Conservation (phyloP, 2,113 vertebrate species). For the Ondatra zibethicus region DNA sequence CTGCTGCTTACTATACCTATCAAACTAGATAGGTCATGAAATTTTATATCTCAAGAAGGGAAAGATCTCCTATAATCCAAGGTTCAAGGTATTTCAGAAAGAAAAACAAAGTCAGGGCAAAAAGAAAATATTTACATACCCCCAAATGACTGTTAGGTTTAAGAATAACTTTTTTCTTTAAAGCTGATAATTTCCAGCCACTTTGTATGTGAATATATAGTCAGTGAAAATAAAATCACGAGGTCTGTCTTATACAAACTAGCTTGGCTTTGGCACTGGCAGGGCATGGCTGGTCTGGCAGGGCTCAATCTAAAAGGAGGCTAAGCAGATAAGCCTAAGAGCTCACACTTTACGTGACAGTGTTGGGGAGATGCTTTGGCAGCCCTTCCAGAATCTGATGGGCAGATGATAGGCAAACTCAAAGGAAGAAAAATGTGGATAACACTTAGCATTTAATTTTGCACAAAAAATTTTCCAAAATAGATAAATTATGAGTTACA, state of each 20-base stretch:
- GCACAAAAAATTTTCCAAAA: neutral
- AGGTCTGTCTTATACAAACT: constrained; percentile 4
- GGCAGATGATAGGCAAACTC: neutral
- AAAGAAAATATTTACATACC: constrained; percentile 4
- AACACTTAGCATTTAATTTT: neutral
- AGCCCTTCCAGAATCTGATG: constrained; percentile 14
- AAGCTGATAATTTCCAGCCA: neutral
- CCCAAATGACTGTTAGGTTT: neutral
- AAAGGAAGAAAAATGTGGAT: neutral
- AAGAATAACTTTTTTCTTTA: neutral
- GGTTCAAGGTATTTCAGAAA: neutral
- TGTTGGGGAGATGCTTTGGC: constrained; percentile 38
- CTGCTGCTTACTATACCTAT: neutral
- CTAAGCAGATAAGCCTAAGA: constrained; percentile 58
- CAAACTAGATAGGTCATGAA: neutral
- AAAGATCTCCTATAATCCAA: neutral
- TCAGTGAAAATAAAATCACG: constrained; percentile 43
- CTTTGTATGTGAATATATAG: neutral
- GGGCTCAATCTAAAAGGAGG: constrained; percentile 49
- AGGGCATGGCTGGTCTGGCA: constrained; percentile 47
- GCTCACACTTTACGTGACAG: constrained; percentile 62
- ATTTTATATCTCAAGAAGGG: neutral
- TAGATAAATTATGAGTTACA: neutral
- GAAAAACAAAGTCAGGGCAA: neutral
- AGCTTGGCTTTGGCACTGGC: neutral